Evolutionary conservation across 2,113 vertebrate species (phyloP).

Genomic region (Naja naja): DNA sequence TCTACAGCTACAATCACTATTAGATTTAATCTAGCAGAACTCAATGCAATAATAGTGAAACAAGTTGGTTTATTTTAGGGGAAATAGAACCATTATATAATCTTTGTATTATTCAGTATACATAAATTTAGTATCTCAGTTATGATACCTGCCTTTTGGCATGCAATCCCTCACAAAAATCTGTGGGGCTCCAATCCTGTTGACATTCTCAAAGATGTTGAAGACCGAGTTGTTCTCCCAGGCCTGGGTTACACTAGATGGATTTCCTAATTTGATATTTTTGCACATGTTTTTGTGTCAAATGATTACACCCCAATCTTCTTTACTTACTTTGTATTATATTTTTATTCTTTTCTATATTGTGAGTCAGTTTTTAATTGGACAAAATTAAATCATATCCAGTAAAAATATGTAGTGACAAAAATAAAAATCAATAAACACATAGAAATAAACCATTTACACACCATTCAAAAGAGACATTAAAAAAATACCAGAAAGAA

Average conservation of each 20-base stretch:
- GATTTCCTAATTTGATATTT: background rate
- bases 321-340: background rate
- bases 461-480: background rate
- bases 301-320: background rate
- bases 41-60: background rate
- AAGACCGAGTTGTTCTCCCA: background rate
- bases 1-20: background rate
- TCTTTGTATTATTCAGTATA: conserved; percentile 2
- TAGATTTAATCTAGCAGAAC: background rate
- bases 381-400: background rate
- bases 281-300: background rate
- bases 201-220: background rate
- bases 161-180: background rate
- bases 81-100: background rate
- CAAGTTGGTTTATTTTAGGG: background rate
- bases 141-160: background rate
- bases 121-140: conserved; percentile 14
- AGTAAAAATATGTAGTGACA: background rate
- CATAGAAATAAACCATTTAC: background rate
- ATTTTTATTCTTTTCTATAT: background rate
- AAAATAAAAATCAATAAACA: background rate
- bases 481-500: background rate
- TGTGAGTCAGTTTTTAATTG: background rate
- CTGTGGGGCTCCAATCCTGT: background rate
- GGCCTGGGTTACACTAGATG: background rate